Base-by-base conservation (phyloP, 2,113 vertebrate species). In the Struthio camelus region DNA sequence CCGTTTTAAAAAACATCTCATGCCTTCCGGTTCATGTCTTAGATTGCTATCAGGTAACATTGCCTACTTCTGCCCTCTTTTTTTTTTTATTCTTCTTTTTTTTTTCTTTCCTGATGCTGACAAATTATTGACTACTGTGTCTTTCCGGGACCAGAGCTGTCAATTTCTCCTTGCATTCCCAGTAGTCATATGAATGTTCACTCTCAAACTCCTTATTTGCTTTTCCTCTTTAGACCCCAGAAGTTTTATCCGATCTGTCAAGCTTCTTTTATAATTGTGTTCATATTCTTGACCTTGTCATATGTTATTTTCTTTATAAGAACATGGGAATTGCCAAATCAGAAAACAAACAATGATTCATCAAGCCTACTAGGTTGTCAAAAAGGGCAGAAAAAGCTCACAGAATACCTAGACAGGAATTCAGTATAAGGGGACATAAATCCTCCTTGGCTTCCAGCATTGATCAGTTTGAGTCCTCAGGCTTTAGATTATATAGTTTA, bases 241-340 rank as follows among this genome's bases (percentile, higher is more conserved):
- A 95, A 90, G 20, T 90, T 96, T 94, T 82, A 86, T 93, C 93
- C 91, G 82, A 88, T 94, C 87, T 95, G 93, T 88, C 97, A 96
- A 97, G 69, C 17, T 91, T 94, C 91, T 89, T 93, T 94, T 94
- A 93, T 95, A 95, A 96, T 95, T 94, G 87, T 88, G 72, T 67
- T 94, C 85, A 65, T 65, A 94, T 86, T 95, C 89, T 90, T 94
- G 94, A 97, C 94, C 93, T 94, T 97, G 96, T 97, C 94, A 88
- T 90, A 75, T 14, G 8, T 84, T 88, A 84, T 95, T 96, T 91
- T 96, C 82, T 81, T 90, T 90, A 93, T 79, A 93, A 95, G 46
- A 95, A 78, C 87, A 93, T 48, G 77, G 87, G 93, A 93, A 83
- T 91, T 97, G 72, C 89, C 91, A 96, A 90, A 96, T 96, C 82